These are phyloP conservation scores for Heliconius ismenius DNA, from an alignment of 2,888 invertebrate genomes.

Conservation along the genomic window DNA sequence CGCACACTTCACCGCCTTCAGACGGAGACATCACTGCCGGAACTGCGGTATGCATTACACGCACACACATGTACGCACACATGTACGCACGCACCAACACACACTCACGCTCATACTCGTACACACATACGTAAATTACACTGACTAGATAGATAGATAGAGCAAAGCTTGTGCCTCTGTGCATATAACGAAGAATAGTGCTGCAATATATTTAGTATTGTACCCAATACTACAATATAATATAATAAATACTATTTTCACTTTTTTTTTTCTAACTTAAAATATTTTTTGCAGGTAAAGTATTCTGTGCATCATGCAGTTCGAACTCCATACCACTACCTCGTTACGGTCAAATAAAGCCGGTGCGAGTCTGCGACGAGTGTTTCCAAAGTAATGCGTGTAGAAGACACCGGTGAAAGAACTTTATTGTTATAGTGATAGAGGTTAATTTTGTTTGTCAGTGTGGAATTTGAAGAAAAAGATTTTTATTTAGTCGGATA, in stretches of 20 bases:
- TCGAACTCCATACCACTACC: constrained; percentile 95
- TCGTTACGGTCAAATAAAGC: constrained; percentile 94
- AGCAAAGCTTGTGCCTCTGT: too few species aligned
- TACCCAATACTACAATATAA: neutral
- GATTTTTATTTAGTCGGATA: neutral
- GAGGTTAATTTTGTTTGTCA: neutral
- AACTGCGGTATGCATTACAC: constrained; percentile 87
- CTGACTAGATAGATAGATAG: too few species aligned
- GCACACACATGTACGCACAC: too few species aligned
- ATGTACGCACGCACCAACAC: too few species aligned
- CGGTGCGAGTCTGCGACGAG: constrained; percentile 96
- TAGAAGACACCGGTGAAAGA: constrained; percentile 58
- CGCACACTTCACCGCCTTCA: constrained; percentile 95
- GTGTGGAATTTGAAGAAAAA: neutral
- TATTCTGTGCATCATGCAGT: constrained; percentile 97
- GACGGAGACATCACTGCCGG: constrained; percentile 97
- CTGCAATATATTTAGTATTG: too few species aligned
- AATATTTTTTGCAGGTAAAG: constrained; percentile 81
- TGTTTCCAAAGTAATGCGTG: constrained; percentile 83
- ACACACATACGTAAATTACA: too few species aligned
- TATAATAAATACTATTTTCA: neutral
- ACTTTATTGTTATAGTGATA: constrained; percentile 18
- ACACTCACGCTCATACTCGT: too few species aligned
- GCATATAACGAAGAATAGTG: too few species aligned
- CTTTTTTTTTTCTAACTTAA: neutral